phyloP scores from a whole-genome alignment of 2,888 invertebrate genomes.

The Apotomis betuletana region DNA sequence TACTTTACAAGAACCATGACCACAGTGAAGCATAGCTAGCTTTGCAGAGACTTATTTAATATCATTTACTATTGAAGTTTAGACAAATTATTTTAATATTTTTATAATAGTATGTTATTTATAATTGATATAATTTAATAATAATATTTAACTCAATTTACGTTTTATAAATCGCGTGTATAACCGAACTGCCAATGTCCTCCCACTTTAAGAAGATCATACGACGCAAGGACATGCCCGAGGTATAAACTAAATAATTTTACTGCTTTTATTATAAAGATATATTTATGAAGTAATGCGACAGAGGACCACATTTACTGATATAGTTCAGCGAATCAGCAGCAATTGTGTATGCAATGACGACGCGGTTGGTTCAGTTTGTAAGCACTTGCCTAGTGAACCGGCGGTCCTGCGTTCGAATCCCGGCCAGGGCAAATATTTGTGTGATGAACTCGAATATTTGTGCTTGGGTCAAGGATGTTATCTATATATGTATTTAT shows the following conservation, averaged over 20 bases:
- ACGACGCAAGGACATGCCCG: slow-evolving; percentile 4
- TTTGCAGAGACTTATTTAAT: background rate
- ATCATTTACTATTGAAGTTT: slow-evolving; percentile 5
- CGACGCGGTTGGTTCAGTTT: no score
- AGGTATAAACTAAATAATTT: background rate
- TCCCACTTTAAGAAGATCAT: slow-evolving; percentile 4
- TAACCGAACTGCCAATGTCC: background rate
- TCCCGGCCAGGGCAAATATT: no score
- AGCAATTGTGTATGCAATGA: no score
- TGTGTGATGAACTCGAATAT: no score
- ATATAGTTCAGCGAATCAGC: no score
- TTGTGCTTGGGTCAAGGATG: no score
- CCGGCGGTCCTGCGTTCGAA: no score
- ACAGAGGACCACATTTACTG: no score
- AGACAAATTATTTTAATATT: slow-evolving; percentile 12
- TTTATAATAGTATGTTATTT: slow-evolving; percentile 13
- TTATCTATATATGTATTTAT: no score
- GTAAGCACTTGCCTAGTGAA: no score
- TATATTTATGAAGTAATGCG: no score
- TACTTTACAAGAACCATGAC: background rate
- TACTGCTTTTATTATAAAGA: no score
- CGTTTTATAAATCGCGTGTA: background rate
- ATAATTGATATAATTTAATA: background rate
- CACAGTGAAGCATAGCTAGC: slow-evolving; percentile 14
- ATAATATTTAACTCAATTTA: background rate